Conservation (phyloP, 2,113 vertebrate genomes). For the Esox niger region DNA sequence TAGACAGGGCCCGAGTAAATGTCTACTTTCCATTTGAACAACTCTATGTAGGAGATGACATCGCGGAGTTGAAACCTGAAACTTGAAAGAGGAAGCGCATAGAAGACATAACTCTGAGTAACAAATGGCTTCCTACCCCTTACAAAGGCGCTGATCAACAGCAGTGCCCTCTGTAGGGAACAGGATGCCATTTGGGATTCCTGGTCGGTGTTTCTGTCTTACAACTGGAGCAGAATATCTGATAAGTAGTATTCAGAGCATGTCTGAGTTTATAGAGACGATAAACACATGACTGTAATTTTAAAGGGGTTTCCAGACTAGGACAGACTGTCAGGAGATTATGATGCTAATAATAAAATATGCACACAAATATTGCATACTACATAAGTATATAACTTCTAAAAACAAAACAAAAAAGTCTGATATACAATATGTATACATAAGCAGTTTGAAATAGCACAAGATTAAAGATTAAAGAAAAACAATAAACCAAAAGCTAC, state of each 20-base stretch:
- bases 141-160: too few relatives aligned
- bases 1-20: conserved; percentile 45
- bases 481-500: too few relatives aligned
- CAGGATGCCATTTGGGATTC: too few relatives aligned
- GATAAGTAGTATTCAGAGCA: background rate
- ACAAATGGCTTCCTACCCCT: too few relatives aligned
- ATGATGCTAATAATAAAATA: background rate
- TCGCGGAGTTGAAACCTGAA: conserved; percentile 38
- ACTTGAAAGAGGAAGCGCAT: conserved; percentile 4
- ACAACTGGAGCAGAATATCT: background rate
- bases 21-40: conserved; percentile 23
- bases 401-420: too few relatives aligned
- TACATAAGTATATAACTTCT: too few relatives aligned
- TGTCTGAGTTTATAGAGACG: background rate
- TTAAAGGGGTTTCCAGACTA: background rate
- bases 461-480: too few relatives aligned
- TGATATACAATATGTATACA: too few relatives aligned
- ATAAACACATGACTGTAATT: background rate
- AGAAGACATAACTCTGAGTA: background rate
- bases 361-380: too few relatives aligned
- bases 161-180: too few relatives aligned
- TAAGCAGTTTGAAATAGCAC: too few relatives aligned
- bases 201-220: background rate
- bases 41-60: conserved; percentile 42
- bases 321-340: too few relatives aligned